Evolutionary conservation across 2,797 vertebrate genomes (phyloP).

Genomic region (Acrocephalus scirpaceus): DNA sequence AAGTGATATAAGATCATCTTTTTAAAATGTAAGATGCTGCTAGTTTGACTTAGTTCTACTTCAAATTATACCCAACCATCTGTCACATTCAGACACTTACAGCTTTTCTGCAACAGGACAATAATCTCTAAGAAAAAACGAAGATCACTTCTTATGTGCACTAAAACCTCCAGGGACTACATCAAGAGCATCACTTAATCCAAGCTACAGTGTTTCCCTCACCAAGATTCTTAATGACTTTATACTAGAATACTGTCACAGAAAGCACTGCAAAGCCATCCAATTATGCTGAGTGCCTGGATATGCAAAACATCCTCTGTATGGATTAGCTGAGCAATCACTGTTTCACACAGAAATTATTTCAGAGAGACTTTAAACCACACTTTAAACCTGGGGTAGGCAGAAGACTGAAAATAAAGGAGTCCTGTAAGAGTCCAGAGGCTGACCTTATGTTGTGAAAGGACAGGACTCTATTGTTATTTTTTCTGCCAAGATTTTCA

Average conservation of each 20-base stretch:
- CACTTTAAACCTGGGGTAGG: not conserved
- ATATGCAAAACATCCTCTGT: not conserved
- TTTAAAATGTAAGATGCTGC: not conserved
- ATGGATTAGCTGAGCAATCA: not conserved
- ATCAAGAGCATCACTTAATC: not conserved
- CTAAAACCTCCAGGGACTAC: not conserved
- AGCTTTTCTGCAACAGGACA: not conserved
- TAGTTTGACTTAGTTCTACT: not conserved
- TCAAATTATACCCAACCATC: not conserved
- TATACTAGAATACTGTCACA: not conserved
- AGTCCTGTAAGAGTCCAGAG: not conserved
- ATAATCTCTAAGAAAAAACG: not conserved
- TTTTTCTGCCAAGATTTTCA: not conserved
- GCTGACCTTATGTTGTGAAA: not conserved
- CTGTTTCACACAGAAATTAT: not conserved
- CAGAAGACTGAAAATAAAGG: not conserved
- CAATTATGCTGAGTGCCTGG: not conserved
- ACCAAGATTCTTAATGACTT: not conserved
- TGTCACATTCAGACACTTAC: not conserved
- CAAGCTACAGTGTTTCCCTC: not conserved
- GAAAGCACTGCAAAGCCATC: not conserved
- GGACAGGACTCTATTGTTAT: not conserved
- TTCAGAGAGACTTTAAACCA: not conserved
- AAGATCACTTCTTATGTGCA: not conserved
- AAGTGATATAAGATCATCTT: not conserved